These are phyloP conservation scores for Eupithecia insigniata DNA, from an alignment of 2,888 invertebrate genomes.

Conservation along the genomic window DNA sequence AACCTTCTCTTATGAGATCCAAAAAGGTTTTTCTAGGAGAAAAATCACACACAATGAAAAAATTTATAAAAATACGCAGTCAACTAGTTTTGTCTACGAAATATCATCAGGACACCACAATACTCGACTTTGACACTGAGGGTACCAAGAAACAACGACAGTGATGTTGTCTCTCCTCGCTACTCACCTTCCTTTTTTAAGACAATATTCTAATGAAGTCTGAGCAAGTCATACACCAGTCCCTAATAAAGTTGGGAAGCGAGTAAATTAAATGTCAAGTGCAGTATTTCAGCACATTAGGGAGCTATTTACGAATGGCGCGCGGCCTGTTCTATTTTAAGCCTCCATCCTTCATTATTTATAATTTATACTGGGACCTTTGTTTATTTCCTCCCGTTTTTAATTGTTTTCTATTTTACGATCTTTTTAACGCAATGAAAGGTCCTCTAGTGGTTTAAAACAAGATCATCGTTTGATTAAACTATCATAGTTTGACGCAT, in stretches of 20 bases:
- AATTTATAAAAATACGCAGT: too few species aligned
- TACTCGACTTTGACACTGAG: too few species aligned
- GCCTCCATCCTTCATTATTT: neutral
- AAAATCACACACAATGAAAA: too few species aligned
- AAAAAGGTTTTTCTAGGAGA: too few species aligned
- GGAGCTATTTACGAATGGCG: conserved; percentile 6
- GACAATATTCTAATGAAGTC: neutral
- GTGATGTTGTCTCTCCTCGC: too few species aligned
- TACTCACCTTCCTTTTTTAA: neutral
- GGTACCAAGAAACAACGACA: too few species aligned
- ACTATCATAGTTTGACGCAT: neutral
- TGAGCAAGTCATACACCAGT: neutral
- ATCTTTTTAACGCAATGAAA: neutral
- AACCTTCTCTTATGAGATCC: too few species aligned
- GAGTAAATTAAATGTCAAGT: conserved; percentile 29
- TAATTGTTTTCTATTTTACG: neutral
- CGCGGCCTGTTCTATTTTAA: conserved; percentile 10
- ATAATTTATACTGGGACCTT: neutral
- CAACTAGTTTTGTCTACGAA: too few species aligned
- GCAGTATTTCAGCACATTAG: conserved; percentile 20
- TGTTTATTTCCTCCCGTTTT: neutral
- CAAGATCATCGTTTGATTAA: neutral
- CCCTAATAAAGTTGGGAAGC: conserved; percentile 8
- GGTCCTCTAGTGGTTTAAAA: neutral
- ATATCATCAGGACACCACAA: too few species aligned